Evolutionary conservation across 2,797 vertebrate genomes (phyloP).

Genomic region (Melanotaenia parkinsoni): DNA sequence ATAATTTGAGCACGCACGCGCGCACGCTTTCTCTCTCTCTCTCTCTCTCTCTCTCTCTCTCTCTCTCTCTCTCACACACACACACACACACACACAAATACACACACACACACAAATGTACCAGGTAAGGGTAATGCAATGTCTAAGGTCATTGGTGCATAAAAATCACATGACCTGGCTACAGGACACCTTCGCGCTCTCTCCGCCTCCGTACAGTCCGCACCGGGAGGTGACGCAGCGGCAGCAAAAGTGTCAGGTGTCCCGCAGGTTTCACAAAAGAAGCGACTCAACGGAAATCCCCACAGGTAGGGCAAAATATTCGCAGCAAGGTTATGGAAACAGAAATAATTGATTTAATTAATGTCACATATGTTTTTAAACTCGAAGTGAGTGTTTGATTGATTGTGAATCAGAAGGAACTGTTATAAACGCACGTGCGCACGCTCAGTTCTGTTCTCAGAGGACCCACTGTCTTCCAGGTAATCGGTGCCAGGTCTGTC

Average conservation of each 20-base stretch:
- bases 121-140: constrained; percentile 65
- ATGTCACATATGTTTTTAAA: neutral
- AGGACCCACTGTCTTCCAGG: constrained; percentile 6
- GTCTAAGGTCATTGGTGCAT: constrained; percentile 65
- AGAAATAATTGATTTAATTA: neutral
- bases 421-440: constrained; percentile 18
- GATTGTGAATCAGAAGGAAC: neutral
- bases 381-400: neutral
- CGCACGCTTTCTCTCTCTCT: too few relatives aligned
- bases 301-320: constrained; percentile 68
- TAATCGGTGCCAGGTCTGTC: constrained; percentile 24
- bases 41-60: too few relatives aligned
- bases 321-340: neutral
- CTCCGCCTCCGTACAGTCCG: constrained; percentile 32
- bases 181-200: constrained; percentile 53
- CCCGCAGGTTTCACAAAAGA: constrained; percentile 46
- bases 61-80: too few relatives aligned
- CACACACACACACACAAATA: too few relatives aligned
- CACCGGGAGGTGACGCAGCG: constrained; percentile 58
- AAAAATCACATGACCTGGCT: constrained; percentile 64
- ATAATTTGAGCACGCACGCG: too few relatives aligned
- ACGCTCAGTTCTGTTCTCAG: neutral
- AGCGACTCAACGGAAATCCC: constrained; percentile 61
- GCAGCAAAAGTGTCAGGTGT: constrained; percentile 74
- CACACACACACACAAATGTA: neutral